Conservation (phyloP, 2,888 invertebrate genomes). For the Drosophila histrio region DNA sequence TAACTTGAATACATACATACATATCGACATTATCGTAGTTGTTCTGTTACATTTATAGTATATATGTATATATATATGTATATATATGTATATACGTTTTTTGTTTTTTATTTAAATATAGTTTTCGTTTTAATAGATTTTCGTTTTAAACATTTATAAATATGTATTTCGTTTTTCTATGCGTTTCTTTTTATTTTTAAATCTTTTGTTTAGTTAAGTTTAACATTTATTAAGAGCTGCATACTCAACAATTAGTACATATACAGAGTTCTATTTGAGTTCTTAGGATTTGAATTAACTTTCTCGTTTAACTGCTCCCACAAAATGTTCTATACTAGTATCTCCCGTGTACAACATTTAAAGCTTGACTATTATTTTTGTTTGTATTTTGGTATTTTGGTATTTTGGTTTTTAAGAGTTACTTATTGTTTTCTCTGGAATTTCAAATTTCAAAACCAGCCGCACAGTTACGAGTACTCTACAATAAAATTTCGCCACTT, state of each 20-base stretch:
- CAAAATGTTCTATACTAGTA: conserved; percentile 10
- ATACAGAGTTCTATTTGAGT: conserved; percentile 34
- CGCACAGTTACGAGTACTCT: conserved; percentile 36
- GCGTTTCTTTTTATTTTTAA: conserved; percentile 7
- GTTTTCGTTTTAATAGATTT: conserved; percentile 42
- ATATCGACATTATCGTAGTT: conserved; percentile 15
- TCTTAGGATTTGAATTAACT: conserved; percentile 31
- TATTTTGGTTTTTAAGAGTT: conserved; percentile 18
- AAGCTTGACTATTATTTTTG: conserved; percentile 66
- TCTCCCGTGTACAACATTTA: conserved; percentile 68
- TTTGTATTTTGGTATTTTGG: conserved; percentile 8
- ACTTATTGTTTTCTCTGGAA: conserved; percentile 30
- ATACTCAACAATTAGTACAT: conserved; percentile 58
- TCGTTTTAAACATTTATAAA: conserved; percentile 66
- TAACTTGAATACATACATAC: conserved; percentile 12
- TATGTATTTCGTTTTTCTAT: conserved; percentile 49
- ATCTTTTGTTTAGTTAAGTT: conserved; percentile 29
- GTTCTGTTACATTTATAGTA: conserved; percentile 20
- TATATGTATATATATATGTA: conserved; percentile 1
- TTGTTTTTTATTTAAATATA: no score
- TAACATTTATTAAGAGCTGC: conserved; percentile 55
- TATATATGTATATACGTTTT: no score
- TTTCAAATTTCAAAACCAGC: conserved; percentile 29
- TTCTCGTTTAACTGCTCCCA: conserved; percentile 13
- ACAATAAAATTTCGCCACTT: conserved; percentile 61